Evolutionary conservation across 2,888 invertebrate genomes (phyloP).

Genomic region (Oxystoma pomonae): DNA sequence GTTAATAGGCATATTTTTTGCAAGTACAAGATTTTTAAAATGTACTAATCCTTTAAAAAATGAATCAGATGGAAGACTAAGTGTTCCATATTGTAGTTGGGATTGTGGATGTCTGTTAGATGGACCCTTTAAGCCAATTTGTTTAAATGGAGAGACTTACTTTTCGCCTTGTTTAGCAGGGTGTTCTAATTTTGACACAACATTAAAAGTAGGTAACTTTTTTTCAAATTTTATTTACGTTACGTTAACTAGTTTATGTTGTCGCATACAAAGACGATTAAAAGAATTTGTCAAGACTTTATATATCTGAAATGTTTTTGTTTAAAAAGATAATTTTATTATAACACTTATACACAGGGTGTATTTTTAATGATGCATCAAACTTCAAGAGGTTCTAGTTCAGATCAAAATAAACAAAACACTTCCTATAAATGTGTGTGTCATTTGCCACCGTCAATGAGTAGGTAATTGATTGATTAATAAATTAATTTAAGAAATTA

Average conservation of each 20-base stretch:
- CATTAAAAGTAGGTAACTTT: slow-evolving; percentile 47
- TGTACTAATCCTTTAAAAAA: slow-evolving; percentile 40
- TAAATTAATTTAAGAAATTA: no score
- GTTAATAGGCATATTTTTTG: slow-evolving; percentile 48
- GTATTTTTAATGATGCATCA: no score
- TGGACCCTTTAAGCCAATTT: slow-evolving; percentile 59
- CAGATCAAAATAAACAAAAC: no score
- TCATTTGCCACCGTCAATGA: no score
- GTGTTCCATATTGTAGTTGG: slow-evolving; percentile 52
- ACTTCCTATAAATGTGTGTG: no score
- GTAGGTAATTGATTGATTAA: no score
- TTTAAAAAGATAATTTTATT: no score
- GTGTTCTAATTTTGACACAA: slow-evolving; percentile 48
- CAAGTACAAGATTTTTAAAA: slow-evolving; percentile 39
- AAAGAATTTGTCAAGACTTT: no score
- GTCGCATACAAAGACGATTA: no score
- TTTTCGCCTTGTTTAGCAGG: slow-evolving; percentile 75
- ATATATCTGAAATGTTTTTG: no score
- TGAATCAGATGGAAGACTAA: slow-evolving; percentile 45
- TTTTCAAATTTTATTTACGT: not conserved
- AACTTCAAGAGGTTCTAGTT: no score
- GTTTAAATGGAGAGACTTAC: slow-evolving; percentile 57
- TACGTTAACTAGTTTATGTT: slow-evolving; percentile 14
- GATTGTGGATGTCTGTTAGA: slow-evolving; percentile 53
- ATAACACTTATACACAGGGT: no score